phyloP scores from a whole-genome alignment of 2,888 invertebrate genomes.

The Eueremaeus valkanovi region DNA sequence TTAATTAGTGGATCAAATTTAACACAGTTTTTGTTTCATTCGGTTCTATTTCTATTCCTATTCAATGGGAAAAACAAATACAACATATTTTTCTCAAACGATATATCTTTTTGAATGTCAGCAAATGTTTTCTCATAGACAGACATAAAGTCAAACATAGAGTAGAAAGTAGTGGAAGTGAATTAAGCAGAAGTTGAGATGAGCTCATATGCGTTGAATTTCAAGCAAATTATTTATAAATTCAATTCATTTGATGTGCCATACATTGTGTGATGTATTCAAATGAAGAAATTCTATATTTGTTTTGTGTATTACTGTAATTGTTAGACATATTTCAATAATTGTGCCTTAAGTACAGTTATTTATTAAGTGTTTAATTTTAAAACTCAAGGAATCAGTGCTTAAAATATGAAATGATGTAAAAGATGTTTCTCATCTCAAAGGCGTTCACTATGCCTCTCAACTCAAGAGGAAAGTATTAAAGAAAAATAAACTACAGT shows the following conservation, averaged over 20 bases:
- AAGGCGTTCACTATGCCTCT: not conserved
- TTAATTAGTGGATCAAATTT: not conserved
- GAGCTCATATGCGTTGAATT: not conserved
- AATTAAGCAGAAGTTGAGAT: no score
- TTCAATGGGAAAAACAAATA: not conserved
- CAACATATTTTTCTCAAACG: not conserved
- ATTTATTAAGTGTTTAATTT: not conserved
- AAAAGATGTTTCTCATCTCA: not conserved
- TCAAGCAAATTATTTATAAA: not conserved
- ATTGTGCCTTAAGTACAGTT: no score
- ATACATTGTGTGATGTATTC: no score
- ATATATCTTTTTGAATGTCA: not conserved
- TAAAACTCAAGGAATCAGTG: not conserved
- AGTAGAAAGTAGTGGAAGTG: not conserved
- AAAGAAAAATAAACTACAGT: not conserved
- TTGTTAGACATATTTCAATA: no score
- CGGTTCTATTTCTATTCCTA: not conserved
- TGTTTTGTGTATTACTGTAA: no score
- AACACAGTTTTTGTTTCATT: not conserved
- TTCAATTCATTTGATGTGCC: no score
- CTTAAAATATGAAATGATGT: conserved; percentile 11
- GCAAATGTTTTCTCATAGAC: not conserved
- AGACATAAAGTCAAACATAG: not conserved
- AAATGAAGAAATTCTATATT: no score
- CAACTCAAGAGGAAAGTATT: conserved; percentile 1